These are phyloP conservation scores for Mimas tiliae DNA, from an alignment of 2,888 invertebrate genomes.

Conservation along the genomic window DNA sequence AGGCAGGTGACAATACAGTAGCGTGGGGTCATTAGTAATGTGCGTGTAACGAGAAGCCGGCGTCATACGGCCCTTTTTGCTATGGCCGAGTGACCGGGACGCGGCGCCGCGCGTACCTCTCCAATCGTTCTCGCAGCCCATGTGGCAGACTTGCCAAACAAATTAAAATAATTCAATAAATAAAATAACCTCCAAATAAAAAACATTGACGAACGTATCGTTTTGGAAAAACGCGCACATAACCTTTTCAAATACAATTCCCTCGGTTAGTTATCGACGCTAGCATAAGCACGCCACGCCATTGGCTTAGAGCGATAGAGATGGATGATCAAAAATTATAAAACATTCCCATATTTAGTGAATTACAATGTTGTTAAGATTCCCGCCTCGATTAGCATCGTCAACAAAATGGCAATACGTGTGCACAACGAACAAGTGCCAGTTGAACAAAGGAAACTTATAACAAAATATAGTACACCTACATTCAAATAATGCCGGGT, in stretches of 20 bases:
- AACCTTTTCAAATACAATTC: slow-evolving; percentile 33
- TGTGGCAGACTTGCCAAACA: slow-evolving; percentile 14
- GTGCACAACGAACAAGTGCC: slow-evolving; percentile 40
- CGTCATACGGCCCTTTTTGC: slow-evolving; percentile 69
- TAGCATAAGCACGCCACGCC: slow-evolving; percentile 25
- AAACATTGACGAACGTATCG: slow-evolving; percentile 39
- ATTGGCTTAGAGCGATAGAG: slow-evolving; percentile 5
- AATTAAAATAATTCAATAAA: neutral
- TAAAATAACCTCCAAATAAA: slow-evolving; percentile 14
- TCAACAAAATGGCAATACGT: slow-evolving; percentile 29
- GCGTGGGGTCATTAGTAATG: slow-evolving; percentile 76
- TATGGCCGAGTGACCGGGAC: slow-evolving; percentile 69
- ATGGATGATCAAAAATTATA: neutral
- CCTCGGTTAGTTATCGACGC: slow-evolving; percentile 35
- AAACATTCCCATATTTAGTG: neutral
- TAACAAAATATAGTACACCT: slow-evolving; percentile 61
- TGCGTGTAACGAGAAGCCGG: slow-evolving; percentile 72
- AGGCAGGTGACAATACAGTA: slow-evolving; percentile 75
- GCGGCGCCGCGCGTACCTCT: slow-evolving; percentile 71
- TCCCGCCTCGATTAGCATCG: slow-evolving; percentile 47
- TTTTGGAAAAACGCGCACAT: slow-evolving; percentile 31
- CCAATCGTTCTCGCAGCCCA: slow-evolving; percentile 55
- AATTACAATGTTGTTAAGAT: slow-evolving; percentile 27
- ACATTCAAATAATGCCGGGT: slow-evolving; percentile 79
- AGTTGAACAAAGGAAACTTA: slow-evolving; percentile 66